Evolutionary conservation across 2,113 vertebrate genomes (phyloP), one percentile per base, ranked within the genome.

Genomic region (Henicopernis longicauda): DNA sequence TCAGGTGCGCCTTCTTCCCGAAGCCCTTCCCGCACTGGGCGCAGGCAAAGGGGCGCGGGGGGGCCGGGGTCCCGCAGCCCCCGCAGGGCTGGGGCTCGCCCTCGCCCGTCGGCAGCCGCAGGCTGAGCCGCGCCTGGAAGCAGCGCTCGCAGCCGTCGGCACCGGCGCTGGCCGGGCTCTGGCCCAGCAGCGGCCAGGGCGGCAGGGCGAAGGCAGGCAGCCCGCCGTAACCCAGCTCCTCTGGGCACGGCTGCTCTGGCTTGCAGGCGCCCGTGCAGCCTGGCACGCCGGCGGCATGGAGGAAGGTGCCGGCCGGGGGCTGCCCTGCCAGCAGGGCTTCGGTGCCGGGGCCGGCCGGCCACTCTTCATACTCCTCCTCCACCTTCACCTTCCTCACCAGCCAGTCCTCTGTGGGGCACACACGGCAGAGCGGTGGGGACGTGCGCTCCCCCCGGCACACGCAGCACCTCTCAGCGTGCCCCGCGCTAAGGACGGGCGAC

Each of bases 341-440:
- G 0, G 92, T 27, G 11, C 62, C 52, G 2, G 82, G 26, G 3
- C 82, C 32, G 0, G 40, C n/a, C 1, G 82, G 62, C 93, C 95
- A 97, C 2, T 96, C 97, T 16, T 97, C 95, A 6, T 89, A 95
- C 9, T 98, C 98, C 32, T 98, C 97, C 61, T 98, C 97, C 78
- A 98, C 98, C 80, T 98, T 98, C 93, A 98, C 98, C 62, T 96
- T 97, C 40, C 97, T 97, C 86, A 98, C 97, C 94, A 98, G 96
- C 98, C 98, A 98, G 38, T 94, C 96, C 3, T 87, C 98, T 90
- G 96, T 29, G 4, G 81, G 26, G 70, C 89, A 80, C 71, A 74
- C 9, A 27, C 9, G 20, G 57, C 5, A 11, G 32, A 8, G 44
- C 7, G 4, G 8, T 67, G 72, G 44, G 44, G 18, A 31, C 9